A percentile compares a stretch with the other conserved stretches of the same genome.
Conservation (phyloP, 2,797 vertebrate genomes). For the Pelochelys cantorii region DNA sequence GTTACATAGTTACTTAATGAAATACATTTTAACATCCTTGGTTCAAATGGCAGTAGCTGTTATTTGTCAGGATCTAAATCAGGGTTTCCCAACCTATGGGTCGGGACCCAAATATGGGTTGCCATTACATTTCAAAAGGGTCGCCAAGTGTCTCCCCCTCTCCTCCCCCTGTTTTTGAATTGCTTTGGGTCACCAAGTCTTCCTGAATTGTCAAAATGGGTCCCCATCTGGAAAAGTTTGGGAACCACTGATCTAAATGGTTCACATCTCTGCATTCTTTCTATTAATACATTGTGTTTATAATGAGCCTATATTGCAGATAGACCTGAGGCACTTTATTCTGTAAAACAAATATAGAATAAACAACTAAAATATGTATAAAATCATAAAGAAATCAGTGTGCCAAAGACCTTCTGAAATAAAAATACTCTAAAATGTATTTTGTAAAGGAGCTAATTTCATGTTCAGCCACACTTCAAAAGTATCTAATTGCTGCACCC, state of each 20-base stretch:
- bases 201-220: too few species aligned
- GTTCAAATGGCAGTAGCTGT: constrained; percentile 32
- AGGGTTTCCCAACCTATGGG: too few species aligned
- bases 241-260: neutral
- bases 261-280: constrained; percentile 34
- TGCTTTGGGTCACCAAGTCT: too few species aligned
- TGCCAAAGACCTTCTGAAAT: constrained; percentile 16
- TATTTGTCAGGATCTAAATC: constrained; percentile 46
- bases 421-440: neutral
- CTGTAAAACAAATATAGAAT: constrained; percentile 52
- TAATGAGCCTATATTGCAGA: constrained; percentile 47
- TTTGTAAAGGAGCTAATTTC: constrained; percentile 48
- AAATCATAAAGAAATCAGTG: constrained; percentile 22
- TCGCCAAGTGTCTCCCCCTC: too few species aligned
- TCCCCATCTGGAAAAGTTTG: too few species aligned
- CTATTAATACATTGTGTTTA: constrained; percentile 46
- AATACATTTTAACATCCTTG: too few species aligned
- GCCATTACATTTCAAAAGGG: too few species aligned
- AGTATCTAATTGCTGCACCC: constrained; percentile 19
- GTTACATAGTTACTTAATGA: too few species aligned
- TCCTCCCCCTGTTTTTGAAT: too few species aligned
- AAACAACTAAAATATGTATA: neutral
- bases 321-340: constrained; percentile 38
- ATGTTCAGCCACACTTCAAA: constrained; percentile 39
- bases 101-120: too few species aligned